phyloP scores from a whole-genome alignment of 2,113 vertebrate species.

The Erythrolamprus reginae region DNA sequence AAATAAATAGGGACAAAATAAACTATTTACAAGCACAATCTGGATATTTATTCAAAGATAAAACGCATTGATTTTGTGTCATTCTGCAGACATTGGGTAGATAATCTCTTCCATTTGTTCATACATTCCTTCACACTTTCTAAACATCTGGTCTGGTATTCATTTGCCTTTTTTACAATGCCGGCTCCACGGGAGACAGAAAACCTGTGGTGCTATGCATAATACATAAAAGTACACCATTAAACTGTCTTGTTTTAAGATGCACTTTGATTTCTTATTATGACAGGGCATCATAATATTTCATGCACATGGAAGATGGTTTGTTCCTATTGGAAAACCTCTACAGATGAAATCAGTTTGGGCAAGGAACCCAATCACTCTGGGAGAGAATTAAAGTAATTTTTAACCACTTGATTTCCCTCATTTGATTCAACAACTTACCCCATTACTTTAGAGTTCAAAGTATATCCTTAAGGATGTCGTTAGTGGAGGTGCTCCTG shows the following conservation, averaged over 20 bases:
- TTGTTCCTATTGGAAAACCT: not conserved
- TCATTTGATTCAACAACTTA: not conserved
- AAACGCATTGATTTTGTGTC: not conserved
- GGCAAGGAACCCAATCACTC: not conserved
- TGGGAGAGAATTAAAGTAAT: not conserved
- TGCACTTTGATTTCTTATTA: not conserved
- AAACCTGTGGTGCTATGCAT: not conserved
- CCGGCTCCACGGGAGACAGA: not conserved
- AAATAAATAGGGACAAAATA: not conserved
- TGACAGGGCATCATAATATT: not conserved
- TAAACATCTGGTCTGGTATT: not conserved
- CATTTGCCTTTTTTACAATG: not conserved
- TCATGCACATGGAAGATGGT: not conserved
- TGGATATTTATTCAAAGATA: constrained; percentile 1
- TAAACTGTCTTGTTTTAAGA: not conserved
- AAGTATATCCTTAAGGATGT: not conserved
- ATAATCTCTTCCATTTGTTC: not conserved
- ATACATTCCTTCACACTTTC: not conserved
- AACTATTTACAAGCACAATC: not conserved
- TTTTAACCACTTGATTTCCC: not conserved
- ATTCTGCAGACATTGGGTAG: not conserved
- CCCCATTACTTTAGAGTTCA: not conserved
- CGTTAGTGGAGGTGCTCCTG: not conserved
- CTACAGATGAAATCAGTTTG: not conserved
- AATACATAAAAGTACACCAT: not conserved